Evolutionary conservation across 64 coral and sea anemone genomes (phyloP).

Genomic region (Hydrozoanthus tunicans): DNA sequence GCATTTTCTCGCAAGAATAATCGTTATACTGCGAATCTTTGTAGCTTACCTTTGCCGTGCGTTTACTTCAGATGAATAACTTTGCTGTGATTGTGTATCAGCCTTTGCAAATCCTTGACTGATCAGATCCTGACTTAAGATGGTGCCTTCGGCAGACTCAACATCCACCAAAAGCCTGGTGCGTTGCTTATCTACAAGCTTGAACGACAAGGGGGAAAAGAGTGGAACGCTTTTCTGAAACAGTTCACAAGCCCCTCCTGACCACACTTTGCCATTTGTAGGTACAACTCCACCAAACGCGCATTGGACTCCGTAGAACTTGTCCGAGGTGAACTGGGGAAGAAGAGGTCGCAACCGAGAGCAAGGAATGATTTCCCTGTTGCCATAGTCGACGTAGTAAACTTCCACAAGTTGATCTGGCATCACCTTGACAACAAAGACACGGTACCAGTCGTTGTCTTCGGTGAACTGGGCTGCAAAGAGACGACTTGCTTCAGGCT

Average conservation of each 20-base stretch:
- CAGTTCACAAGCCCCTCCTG: slow-evolving; percentile 39
- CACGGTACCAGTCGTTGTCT: slow-evolving; percentile 79
- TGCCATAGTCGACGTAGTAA: slow-evolving; percentile 89
- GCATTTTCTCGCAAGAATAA: neutral
- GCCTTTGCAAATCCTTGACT: slow-evolving; percentile 48
- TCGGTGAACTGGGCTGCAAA: slow-evolving; percentile 74
- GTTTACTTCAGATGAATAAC: neutral
- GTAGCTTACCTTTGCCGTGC: slow-evolving; percentile 6
- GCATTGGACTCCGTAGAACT: slow-evolving; percentile 56
- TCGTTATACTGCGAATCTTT: neutral
- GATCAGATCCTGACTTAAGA: slow-evolving; percentile 24
- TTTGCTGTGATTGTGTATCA: neutral
- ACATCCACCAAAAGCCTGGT: slow-evolving; percentile 58
- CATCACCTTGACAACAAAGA: slow-evolving; percentile 24
- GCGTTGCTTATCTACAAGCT: slow-evolving; percentile 39
- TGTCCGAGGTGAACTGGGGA: slow-evolving; percentile 13
- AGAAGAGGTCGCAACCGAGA: slow-evolving; percentile 64
- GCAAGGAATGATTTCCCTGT: slow-evolving; percentile 47
- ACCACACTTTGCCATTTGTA: slow-evolving; percentile 47
- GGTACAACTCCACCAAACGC: slow-evolving; percentile 54
- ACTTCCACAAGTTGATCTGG: slow-evolving; percentile 47
- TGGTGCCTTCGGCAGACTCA: neutral
- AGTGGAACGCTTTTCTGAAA: slow-evolving; percentile 55
- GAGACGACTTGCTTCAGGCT: slow-evolving; percentile 12
- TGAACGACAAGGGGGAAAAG: slow-evolving; percentile 29